These are phyloP conservation scores for Thaumatotibia leucotreta DNA, from an alignment of 1,140 invertebrate genomes.

Conservation along the genomic window DNA sequence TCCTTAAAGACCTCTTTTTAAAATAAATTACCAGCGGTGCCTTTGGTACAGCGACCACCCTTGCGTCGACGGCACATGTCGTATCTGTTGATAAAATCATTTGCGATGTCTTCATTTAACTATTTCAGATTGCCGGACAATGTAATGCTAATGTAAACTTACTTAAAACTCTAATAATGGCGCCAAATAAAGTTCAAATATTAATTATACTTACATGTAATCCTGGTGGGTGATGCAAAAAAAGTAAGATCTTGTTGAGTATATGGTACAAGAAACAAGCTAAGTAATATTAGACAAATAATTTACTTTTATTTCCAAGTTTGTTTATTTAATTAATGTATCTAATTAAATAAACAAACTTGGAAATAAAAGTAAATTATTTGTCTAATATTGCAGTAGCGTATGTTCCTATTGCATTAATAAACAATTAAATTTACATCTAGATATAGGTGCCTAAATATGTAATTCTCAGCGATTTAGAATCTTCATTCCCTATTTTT, in stretches of 20 bases:
- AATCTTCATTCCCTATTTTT: no score
- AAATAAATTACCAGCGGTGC: constrained; percentile 92
- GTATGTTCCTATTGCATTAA: no score
- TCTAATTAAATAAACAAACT: no score
- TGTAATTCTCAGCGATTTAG: no score
- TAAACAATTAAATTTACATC: no score
- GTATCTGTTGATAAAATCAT: constrained; percentile 85
- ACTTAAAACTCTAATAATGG: constrained; percentile 46
- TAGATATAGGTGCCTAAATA: no score
- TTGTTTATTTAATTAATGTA: no score
- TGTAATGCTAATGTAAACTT: not conserved
- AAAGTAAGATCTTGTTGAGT: constrained; percentile 11
- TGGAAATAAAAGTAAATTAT: no score
- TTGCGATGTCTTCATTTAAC: constrained; percentile 48
- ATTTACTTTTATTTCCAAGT: no score
- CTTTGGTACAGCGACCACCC: constrained; percentile 96
- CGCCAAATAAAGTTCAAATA: constrained; percentile 44
- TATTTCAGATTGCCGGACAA: constrained; percentile 20
- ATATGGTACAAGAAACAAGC: not conserved
- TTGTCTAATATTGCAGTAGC: not conserved
- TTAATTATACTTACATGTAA: constrained; percentile 40
- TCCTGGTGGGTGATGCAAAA: constrained; percentile 16
- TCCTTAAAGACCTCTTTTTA: constrained; percentile 43
- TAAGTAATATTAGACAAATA: not conserved
- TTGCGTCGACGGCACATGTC: constrained; percentile 96